These are phyloP conservation scores for Pungitius pungitius DNA, from an alignment of 2,113 vertebrate genomes.

Conservation along the genomic window DNA sequence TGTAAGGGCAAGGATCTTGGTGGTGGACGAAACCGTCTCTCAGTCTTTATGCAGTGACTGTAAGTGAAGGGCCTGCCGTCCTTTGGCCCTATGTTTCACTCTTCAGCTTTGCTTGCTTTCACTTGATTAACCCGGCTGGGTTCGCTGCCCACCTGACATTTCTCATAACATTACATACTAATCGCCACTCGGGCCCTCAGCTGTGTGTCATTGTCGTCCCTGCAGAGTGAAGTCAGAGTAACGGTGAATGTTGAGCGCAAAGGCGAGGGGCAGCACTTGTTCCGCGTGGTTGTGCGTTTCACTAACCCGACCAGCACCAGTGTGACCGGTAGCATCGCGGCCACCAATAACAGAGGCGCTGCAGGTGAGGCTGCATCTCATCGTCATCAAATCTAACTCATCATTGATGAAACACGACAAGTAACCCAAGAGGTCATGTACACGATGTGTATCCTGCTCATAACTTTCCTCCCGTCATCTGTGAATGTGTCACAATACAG, in stretches of 20 bases:
- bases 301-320: conserved; percentile 82
- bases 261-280: conserved; percentile 78
- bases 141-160: conserved; percentile 25
- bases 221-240: conserved; percentile 91
- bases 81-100: conserved; percentile 19
- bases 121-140: conserved; percentile 39
- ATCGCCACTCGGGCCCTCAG: conserved; percentile 37
- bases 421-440: conserved; percentile 2
- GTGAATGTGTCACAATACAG: neutral
- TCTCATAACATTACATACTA: conserved; percentile 13
- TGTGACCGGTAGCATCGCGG: conserved; percentile 81
- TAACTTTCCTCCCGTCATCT: neutral
- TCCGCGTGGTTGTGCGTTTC: conserved; percentile 88
- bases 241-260: conserved; percentile 86
- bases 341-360: conserved; percentile 74
- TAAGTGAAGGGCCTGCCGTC: conserved; percentile 80
- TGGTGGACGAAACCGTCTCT: conserved; percentile 83
- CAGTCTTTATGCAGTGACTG: conserved; percentile 85
- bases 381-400: conserved; percentile 24
- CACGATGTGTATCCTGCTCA: neutral
- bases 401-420: neutral
- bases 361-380: conserved; percentile 82
- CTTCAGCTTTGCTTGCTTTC: conserved; percentile 34
- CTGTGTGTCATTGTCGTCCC: conserved; percentile 71
- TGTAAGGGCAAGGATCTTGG: conserved; percentile 80